Base-by-base conservation (phyloP, 1,140 invertebrate species). In the Ganaspis sp. region DNA sequence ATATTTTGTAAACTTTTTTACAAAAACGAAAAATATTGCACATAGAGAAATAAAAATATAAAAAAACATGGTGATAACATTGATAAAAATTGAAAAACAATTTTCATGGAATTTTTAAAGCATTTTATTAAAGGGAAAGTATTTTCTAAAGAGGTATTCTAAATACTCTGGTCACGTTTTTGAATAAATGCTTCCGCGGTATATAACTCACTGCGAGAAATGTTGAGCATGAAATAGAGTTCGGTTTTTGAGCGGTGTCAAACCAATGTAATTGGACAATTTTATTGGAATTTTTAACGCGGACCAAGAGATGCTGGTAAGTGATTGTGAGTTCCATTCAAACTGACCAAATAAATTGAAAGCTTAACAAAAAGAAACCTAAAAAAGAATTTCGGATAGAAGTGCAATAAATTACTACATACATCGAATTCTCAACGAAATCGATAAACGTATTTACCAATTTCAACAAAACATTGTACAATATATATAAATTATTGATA, bases 141-240 rank as follows among this genome's bases (percentile, higher is more conserved):
- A 81, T 69, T 74, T 38, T 71, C 21, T 49, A 21, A 9, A 69
- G 71, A 80, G 79, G 80, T 70, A 70, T 72, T 74, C 45, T 72
- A 75, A 40, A 15, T 40, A 87, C 84, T 79, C 86, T 58, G 75
- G 42, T 85, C 86, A 87, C 86, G 85, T 87, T 70, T 82, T 21
- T 40, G 26, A 77, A 37, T 45, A 75, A 78, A 70, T 74, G 81
- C 81, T 87, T 87, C 85, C 86, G 85, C 58, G 19, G 80, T 87
- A 87, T 87, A 87, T 85, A 87, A 83, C 82, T 82, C 81, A 34
- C 81, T 80, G 81, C 80, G 74, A 40, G 45, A 12, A 58, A 15
- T 72, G 40, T 58, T 73, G 26, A 58, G 58, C 19, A 72, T 54
- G 74, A 78, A 86, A 79, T 83, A 80, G 54, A 40, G 58, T 53